Evolutionary conservation across 2,113 vertebrate species (phyloP), one percentile per base, ranked within the genome.

Genomic region (Meles meles): DNA sequence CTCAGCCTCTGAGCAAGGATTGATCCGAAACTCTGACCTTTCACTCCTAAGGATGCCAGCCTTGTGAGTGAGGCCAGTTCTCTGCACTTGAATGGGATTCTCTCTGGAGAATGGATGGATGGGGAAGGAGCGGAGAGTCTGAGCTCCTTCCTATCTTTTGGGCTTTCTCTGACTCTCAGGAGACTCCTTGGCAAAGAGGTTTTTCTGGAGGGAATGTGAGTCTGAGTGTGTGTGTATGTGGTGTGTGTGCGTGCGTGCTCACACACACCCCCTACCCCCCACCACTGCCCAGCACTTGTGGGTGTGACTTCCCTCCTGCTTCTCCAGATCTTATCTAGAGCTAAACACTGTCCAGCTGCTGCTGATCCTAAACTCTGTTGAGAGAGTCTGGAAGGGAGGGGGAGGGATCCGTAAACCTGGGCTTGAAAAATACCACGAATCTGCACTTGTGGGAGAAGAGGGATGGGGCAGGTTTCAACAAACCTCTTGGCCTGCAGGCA

Each of bases 341-440:
- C 2, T 1, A 2, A 92, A 69, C 15, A 6, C 17, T 49, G 31
- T 86, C 89, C 86, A 87, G 61, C 47, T 0, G 0, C 96, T 39
- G 76, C n/a, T 18, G n/a, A 88, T 81, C 8, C 15, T 89, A 61
- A 93, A 72, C 86, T 90, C 76, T 76, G 14, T 61, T 76, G 21
- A 55, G 39, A 65, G 27, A 31, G 18, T 61, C 49, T 90, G 52
- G 52, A 55, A 55, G 52, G 17, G 49, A 4, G 3, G 61, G 21
- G 55, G 21, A 61, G 42, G 21, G 31, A 42, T 84, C 82, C 13
- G 52, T 49, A 37, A 88, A 25, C 49, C 94, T 76, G 47, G 83
- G 13, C 84, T 88, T 84, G 89, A 65, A 83, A 83, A 55, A 31
- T 23, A 23, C 42, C 71, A 27, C 4, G n/a, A 42, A 39, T 59